Conservation (phyloP, 2,888 invertebrate genomes). For the Chaetoderma sp. region DNA sequence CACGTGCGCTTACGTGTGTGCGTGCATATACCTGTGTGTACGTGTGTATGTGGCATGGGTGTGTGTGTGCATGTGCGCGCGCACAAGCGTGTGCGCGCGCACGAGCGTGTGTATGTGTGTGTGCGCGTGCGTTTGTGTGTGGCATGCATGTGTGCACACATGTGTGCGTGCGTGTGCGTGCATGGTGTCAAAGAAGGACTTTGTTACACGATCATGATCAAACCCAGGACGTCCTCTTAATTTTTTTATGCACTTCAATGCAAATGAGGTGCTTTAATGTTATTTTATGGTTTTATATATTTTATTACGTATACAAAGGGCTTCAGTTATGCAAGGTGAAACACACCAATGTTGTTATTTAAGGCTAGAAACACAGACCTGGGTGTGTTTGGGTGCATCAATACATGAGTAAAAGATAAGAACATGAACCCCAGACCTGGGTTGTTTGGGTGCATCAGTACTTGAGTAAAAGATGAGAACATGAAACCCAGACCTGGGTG, state of each 20-base stretch:
- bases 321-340: background rate
- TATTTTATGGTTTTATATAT: background rate
- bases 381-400: background rate
- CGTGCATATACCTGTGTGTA: conserved; percentile 9
- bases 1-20: conserved; percentile 12
- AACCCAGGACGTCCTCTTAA: background rate
- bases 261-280: background rate
- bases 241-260: background rate
- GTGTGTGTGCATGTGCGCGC: conserved; percentile 2
- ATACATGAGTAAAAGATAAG: background rate
- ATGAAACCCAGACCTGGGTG: background rate
- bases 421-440: background rate
- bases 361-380: background rate
- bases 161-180: background rate
- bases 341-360: background rate
- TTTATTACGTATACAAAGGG: background rate
- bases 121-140: background rate
- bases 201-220: no score
- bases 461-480: background rate
- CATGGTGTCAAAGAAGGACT: no score
- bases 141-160: background rate
- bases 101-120: background rate
- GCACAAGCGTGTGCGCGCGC: background rate
- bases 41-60: no score
- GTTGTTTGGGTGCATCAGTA: background rate